These are phyloP conservation scores for Cyclina sinensis DNA, from an alignment of 1,140 invertebrate genomes.

Conservation along the genomic window DNA sequence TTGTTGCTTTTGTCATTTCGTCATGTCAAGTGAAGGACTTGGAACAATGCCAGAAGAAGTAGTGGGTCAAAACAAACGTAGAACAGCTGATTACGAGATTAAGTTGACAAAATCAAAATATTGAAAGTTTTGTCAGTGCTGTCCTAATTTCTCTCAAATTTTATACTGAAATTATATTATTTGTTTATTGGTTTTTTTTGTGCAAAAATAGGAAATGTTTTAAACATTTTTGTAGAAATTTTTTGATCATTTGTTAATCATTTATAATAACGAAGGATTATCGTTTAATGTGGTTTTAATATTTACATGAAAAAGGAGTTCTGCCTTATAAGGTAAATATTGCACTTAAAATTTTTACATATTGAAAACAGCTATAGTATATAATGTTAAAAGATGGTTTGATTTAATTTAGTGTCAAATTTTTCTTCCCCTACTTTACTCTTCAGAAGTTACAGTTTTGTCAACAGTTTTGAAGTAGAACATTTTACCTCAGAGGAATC, in stretches of 20 bases:
- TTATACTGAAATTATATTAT: background rate
- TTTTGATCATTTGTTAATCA: too few relatives aligned
- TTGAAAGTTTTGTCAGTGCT: slow-evolving; percentile 22
- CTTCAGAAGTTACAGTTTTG: too few relatives aligned
- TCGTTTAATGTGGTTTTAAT: background rate
- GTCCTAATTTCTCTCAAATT: background rate
- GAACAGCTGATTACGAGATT: slow-evolving; percentile 51
- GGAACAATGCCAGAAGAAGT: slow-evolving; percentile 32
- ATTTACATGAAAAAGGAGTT: background rate
- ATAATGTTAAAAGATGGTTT: too few relatives aligned
- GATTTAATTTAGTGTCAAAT: too few relatives aligned
- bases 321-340: background rate
- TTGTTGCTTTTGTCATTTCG: slow-evolving; percentile 47
- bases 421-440: too few relatives aligned
- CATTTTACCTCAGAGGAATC: too few relatives aligned
- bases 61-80: slow-evolving; percentile 56
- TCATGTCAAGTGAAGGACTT: slow-evolving; percentile 57
- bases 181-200: too few relatives aligned
- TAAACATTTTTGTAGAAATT: background rate
- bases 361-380: too few relatives aligned
- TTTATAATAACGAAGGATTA: too few relatives aligned
- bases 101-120: slow-evolving; percentile 48
- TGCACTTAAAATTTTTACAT: too few relatives aligned
- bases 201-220: background rate
- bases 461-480: too few relatives aligned